Conservation (phyloP, 2,888 invertebrate genomes). For the Steinernema carpocapsae region DNA sequence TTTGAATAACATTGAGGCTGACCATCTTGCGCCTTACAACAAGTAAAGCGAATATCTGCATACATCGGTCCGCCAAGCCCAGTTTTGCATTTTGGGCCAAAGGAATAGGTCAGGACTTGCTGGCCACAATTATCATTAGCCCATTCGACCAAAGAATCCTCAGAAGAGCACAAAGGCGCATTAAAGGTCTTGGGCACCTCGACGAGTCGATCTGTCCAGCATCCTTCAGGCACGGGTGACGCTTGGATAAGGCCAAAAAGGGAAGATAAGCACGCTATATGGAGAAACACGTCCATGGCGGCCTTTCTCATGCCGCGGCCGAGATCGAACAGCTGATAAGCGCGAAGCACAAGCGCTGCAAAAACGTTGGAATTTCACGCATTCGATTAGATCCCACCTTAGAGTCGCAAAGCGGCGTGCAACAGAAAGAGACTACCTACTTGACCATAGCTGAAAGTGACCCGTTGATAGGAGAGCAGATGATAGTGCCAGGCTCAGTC, state of each 20-base stretch:
- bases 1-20: no score
- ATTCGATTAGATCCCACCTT: no score
- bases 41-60: conserved; percentile 11
- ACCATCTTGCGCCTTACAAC: background rate
- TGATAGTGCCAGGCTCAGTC: no score
- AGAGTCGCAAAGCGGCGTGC: background rate
- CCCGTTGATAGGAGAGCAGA: background rate
- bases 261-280: background rate
- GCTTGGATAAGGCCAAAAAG: background rate
- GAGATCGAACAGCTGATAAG: no score
- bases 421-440: background rate
- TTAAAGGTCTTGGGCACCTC: background rate
- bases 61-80: conserved; percentile 24
- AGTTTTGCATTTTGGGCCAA: background rate
- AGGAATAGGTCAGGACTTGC: conserved; percentile 6
- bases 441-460: background rate
- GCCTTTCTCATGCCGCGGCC: background rate
- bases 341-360: no score
- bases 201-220: conserved; percentile 9
- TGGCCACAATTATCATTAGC: conserved; percentile 13
- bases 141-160: conserved; percentile 24
- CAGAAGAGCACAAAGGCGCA: background rate
- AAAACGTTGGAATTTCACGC: no score
- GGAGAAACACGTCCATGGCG: background rate
- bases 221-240: background rate